Percentiles rank a stretch among this genome's conserved stretches.
Conservation (phyloP, 1,140 invertebrate genomes). For the Macrotrachela quadricornifera region DNA sequence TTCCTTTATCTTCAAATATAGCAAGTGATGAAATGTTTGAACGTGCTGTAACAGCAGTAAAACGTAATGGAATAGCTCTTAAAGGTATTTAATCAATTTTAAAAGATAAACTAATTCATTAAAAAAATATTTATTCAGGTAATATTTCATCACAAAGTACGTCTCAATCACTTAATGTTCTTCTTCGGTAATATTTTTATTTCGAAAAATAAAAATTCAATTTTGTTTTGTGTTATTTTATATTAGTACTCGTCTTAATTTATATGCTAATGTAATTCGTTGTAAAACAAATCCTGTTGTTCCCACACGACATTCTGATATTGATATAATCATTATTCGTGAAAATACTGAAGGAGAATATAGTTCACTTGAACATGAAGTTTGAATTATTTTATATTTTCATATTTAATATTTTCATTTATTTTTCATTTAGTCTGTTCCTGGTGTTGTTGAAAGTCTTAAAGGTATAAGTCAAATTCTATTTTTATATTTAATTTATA, state of each 20-base stretch:
- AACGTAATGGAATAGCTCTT: constrained; percentile 4
- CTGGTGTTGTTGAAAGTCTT: constrained; percentile 79
- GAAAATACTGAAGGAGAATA: constrained; percentile 69
- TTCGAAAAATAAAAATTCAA: too few species aligned
- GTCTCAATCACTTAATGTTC: too few species aligned
- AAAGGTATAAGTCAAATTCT: constrained; percentile 34
- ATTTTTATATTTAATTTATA: too few species aligned
- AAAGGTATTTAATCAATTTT: constrained; percentile 6
- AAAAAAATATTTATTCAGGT: too few species aligned
- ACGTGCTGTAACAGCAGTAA: background rate
- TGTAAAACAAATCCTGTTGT: constrained; percentile 77
- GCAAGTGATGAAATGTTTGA: background rate
- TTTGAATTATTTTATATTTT: too few species aligned
- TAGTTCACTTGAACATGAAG: too few species aligned
- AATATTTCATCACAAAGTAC: background rate
- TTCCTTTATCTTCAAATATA: background rate
- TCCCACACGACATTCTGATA: constrained; percentile 61
- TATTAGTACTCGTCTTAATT: constrained; percentile 51
- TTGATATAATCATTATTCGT: constrained; percentile 86
- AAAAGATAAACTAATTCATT: constrained; percentile 4
- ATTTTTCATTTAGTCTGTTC: constrained; percentile 71
- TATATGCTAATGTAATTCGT: constrained; percentile 93
- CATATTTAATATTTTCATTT: constrained; percentile 65
- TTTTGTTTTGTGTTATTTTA: too few species aligned
- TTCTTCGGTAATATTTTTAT: too few species aligned